Evolutionary conservation across 2,888 invertebrate genomes (phyloP).

Genomic region (Pheosia tremula): DNA sequence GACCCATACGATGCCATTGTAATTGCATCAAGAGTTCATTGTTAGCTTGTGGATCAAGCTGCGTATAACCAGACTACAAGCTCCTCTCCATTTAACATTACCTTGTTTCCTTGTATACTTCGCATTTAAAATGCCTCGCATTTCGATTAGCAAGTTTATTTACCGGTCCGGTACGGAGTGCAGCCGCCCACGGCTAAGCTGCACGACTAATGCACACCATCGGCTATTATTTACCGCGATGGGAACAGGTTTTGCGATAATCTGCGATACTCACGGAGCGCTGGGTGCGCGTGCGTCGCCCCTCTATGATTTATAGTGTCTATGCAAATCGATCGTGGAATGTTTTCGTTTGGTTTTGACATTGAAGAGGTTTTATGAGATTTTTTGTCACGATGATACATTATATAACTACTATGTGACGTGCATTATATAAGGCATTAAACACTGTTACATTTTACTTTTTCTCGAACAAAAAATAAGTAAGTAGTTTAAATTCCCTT

Average conservation of each 20-base stretch:
- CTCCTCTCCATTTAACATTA: too few relatives aligned
- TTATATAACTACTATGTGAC: too few relatives aligned
- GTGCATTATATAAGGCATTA: too few relatives aligned
- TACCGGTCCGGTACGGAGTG: slow-evolving; percentile 26
- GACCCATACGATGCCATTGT: too few relatives aligned
- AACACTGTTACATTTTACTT: too few relatives aligned
- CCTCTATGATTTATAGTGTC: slow-evolving; percentile 40
- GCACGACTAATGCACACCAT: slow-evolving; percentile 74
- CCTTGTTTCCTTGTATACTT: background rate
- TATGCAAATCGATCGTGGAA: slow-evolving; percentile 33
- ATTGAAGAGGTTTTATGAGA: too few relatives aligned
- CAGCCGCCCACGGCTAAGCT: slow-evolving; percentile 62
- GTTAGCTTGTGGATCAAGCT: too few relatives aligned
- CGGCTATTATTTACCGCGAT: slow-evolving; percentile 65
- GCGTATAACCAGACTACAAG: too few relatives aligned
- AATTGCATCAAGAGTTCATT: too few relatives aligned
- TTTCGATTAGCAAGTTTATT: slow-evolving; percentile 46
- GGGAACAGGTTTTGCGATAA: slow-evolving; percentile 59
- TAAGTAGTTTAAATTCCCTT: too few relatives aligned
- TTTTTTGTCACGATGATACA: too few relatives aligned
- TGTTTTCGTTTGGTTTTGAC: slow-evolving; percentile 18
- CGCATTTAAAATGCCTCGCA: slow-evolving; percentile 6
- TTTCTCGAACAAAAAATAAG: too few relatives aligned
- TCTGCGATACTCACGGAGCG: slow-evolving; percentile 46
- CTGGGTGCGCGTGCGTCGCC: slow-evolving; percentile 22